phyloP scores from a whole-genome alignment of 2,797 vertebrate genomes.

The Danio aesculapii region DNA sequence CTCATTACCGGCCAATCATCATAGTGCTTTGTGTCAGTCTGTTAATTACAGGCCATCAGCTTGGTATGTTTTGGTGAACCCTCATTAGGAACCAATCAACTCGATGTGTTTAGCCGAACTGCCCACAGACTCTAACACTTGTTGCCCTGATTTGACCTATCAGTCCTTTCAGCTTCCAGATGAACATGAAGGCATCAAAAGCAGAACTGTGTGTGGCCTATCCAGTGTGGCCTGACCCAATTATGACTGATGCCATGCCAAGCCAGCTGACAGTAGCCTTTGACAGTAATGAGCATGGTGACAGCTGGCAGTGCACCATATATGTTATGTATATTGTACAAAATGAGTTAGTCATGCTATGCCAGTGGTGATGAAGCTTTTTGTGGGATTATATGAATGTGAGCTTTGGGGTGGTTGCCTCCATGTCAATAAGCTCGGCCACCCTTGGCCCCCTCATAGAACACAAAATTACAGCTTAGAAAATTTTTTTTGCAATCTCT shows the following conservation, averaged over 20 bases:
- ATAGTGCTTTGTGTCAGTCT: conserved; percentile 40
- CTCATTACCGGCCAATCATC: conserved; percentile 40
- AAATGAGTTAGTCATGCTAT: background rate
- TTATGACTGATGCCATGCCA: conserved; percentile 27
- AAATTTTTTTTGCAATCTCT: no score
- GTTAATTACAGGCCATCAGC: conserved; percentile 52
- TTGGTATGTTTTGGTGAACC: conserved; percentile 45
- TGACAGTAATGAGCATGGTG: conserved; percentile 32
- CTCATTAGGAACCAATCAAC: conserved; percentile 61
- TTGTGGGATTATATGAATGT: background rate
- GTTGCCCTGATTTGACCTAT: conserved; percentile 46
- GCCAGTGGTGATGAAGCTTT: background rate
- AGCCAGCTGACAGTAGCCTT: conserved; percentile 1
- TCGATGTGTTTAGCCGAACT: conserved; percentile 40
- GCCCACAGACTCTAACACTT: conserved; percentile 41
- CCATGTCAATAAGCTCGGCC: no score
- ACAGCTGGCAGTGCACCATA: conserved; percentile 10
- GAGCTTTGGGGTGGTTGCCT: no score
- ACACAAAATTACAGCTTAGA: no score
- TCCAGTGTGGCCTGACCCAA: conserved; percentile 19
- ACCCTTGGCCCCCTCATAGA: no score
- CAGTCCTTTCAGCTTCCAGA: conserved; percentile 26
- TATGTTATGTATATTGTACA: background rate
- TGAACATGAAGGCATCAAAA: conserved; percentile 42
- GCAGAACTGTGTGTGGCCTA: conserved; percentile 15